These are phyloP conservation scores for Machimus rusticus DNA, from an alignment of 2,888 invertebrate species.

Conservation along the genomic window DNA sequence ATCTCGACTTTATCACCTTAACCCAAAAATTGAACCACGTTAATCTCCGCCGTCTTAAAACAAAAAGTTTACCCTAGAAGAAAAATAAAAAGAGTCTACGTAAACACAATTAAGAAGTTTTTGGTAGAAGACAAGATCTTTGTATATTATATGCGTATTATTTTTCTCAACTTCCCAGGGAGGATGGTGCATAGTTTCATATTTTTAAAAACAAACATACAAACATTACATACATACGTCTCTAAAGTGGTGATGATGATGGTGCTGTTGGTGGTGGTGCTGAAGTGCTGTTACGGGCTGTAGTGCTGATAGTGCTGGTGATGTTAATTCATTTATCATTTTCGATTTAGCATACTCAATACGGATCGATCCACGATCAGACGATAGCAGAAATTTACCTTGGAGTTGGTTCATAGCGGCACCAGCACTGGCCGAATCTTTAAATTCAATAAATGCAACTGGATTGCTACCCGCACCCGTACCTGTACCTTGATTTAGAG, in stretches of 20 bases:
- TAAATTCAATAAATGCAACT: constrained; percentile 98
- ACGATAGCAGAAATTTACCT: constrained; percentile 94
- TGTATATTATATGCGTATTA: background rate
- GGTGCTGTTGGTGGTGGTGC: constrained; percentile 63
- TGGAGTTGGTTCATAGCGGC: constrained; percentile 93
- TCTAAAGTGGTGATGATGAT: constrained; percentile 64
- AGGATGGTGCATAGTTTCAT: background rate
- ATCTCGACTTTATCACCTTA: background rate
- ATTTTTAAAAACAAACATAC: background rate
- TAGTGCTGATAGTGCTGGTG: constrained; percentile 56
- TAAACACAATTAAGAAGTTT: background rate
- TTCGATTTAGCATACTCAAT: constrained; percentile 99
- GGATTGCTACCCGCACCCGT: constrained; percentile 70
- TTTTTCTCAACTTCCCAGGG: background rate
- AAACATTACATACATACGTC: constrained; percentile 60
- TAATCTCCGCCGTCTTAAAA: background rate
- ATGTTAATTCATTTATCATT: constrained; percentile 78
- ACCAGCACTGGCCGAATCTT: constrained; percentile 89
- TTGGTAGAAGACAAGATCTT: background rate
- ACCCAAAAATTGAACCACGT: background rate
- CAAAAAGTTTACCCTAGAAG: background rate
- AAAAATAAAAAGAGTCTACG: background rate
- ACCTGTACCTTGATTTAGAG: background rate
- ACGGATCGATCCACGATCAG: constrained; percentile 95
- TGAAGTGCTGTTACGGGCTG: constrained; percentile 62